Evolutionary conservation across 2,797 vertebrate species (phyloP).

Genomic region (Amblyopsis hoosieri): DNA sequence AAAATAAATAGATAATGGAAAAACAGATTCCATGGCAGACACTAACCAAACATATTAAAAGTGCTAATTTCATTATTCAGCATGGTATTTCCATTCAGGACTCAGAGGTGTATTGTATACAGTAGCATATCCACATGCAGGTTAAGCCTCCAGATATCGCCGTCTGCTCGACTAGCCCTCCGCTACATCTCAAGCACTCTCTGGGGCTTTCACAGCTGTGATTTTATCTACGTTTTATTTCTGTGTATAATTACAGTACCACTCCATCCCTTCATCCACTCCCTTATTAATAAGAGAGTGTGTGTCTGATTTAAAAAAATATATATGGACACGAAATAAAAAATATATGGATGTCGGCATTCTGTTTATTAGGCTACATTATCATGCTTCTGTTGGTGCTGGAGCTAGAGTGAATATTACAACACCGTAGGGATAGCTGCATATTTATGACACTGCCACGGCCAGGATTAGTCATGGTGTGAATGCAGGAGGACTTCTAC

Average conservation of each 20-base stretch:
- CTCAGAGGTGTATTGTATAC: conserved; percentile 24
- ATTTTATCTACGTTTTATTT: conserved; percentile 1
- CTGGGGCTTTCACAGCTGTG: conserved; percentile 15
- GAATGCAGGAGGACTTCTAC: conserved; percentile 6
- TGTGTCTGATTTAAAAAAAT: conserved; percentile 9
- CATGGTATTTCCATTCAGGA: conserved; percentile 44
- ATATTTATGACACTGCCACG: conserved; percentile 34
- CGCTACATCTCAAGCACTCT: conserved; percentile 15
- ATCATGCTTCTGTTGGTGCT: conserved; percentile 28
- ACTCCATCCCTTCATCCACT: not conserved
- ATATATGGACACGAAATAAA: not conserved
- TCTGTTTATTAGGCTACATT: conserved; percentile 24
- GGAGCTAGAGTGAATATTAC: conserved; percentile 31
- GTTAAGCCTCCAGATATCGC: conserved; percentile 17
- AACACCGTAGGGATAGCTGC: conserved; percentile 19
- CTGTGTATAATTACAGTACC: not conserved
- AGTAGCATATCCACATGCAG: conserved; percentile 25
- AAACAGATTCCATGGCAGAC: conserved; percentile 32
- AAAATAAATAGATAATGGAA: not conserved
- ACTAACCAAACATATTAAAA: conserved; percentile 27
- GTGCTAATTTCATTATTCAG: conserved; percentile 35
- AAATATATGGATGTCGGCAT: conserved; percentile 4
- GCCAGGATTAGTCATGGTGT: conserved; percentile 19
- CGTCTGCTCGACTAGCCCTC: not conserved
- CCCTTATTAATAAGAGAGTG: not conserved